Base-by-base conservation (phyloP, 2,113 vertebrate genomes). In the Aythya baeri region DNA sequence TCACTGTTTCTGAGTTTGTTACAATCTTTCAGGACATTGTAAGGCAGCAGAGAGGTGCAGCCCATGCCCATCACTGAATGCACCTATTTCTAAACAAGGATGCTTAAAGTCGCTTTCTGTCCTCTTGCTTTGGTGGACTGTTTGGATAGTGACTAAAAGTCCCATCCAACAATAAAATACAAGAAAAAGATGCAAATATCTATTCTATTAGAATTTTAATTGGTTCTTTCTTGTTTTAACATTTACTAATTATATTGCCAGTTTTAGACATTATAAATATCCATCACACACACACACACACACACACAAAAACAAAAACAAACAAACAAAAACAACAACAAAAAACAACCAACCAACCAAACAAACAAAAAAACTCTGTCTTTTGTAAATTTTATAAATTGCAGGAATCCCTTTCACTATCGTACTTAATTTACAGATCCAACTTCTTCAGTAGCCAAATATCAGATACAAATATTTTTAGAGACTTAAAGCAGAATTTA, bases 221-320 rank as follows among this genome's bases (percentile, higher is more conserved):
- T 36, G 4, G 3, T 0, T 3, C 16, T 66, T 62, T 91, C 26
- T 83, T 41, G 6, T 5, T 81, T 92, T 74, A 74, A 21, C 7
- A 44, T 62, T 70, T 67, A 10, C 17, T 77, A 58, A 11, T 91
- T 44, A 17, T 11, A 3, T 58, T 94, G 75, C 36, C 23, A 67
- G 27, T 31, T 5, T 82, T 55, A 84, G 22, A 54, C 6, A 67
- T 55, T 44, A 79, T 6, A 66, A 76, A 62, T 59, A 83, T 10
- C 2, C 21, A 77, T 13, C 7, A 59, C 3, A 8, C 36, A 9
- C 2, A 2, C 3, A 2, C n/a, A n/a, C 7, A 59, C 3, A 8
- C 36, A 9, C 2, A 2, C 3, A 2, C n/a, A 55, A 68, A 41
- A 41, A 41, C 12, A 41, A 41, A 41, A 41, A 41, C 38, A 41